Evolutionary conservation across 2,797 vertebrate species (phyloP).

Genomic region (Ficedula albicollis): DNA sequence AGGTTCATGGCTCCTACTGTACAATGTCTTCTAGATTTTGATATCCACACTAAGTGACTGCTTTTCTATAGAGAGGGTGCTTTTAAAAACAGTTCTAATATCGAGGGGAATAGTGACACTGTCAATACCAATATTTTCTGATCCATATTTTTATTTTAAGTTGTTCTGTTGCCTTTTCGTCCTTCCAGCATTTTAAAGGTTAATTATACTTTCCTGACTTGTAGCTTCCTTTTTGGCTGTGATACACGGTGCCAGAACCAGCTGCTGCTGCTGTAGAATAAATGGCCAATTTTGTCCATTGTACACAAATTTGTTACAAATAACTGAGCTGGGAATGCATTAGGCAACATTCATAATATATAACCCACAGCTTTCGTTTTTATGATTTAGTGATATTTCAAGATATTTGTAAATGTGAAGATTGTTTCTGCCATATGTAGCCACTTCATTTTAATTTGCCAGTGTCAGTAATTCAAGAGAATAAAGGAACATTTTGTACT

Average conservation of each 20-base stretch:
- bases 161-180: conserved; percentile 31
- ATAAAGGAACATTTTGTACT: conserved; percentile 79
- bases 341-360: conserved; percentile 83
- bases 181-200: conserved; percentile 76
- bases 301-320: conserved; percentile 83
- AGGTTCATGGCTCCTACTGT: conserved; percentile 50
- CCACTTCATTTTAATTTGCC: conserved; percentile 89
- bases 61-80: neutral
- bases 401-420: conserved; percentile 85
- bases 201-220: conserved; percentile 71
- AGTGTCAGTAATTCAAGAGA: conserved; percentile 85
- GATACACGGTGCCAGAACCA: conserved; percentile 75
- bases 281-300: conserved; percentile 83
- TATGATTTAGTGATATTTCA: conserved; percentile 86
- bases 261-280: conserved; percentile 81
- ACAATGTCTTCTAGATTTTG: conserved; percentile 25
- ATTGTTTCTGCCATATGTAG: conserved; percentile 86
- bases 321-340: conserved; percentile 81
- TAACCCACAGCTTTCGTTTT: conserved; percentile 81
- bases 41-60: neutral
- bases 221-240: conserved; percentile 69
- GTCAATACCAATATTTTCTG: neutral
- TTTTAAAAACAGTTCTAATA: neutral
- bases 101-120: neutral
- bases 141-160: neutral